Conservation (phyloP, 2,797 vertebrate species). For the Adelosebastes latens region DNA sequence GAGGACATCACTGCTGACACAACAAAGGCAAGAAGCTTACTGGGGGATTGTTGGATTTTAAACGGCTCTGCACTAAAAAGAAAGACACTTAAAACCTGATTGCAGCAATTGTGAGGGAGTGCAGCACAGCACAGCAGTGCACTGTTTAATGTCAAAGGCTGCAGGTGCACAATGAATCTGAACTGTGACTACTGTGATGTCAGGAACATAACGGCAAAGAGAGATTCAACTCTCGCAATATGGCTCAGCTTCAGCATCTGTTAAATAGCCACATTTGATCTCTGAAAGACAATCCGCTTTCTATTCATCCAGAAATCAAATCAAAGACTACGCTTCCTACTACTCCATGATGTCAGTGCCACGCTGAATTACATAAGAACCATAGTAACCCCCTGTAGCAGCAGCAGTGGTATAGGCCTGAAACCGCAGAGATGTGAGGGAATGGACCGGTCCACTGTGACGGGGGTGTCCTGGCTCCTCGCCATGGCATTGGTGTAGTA, state of each 20-base stretch:
- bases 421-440: background rate
- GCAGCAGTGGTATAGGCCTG: slow-evolving; percentile 40
- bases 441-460: slow-evolving; percentile 36
- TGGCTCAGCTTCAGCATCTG: background rate
- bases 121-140: background rate
- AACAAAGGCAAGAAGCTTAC: slow-evolving; percentile 59
- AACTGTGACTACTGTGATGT: background rate
- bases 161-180: background rate
- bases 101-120: background rate
- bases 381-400: background rate
- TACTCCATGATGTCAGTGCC: slow-evolving; percentile 2
- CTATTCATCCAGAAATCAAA: slow-evolving; percentile 28
- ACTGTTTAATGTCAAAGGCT: background rate
- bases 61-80: slow-evolving; percentile 39
- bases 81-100: slow-evolving; percentile 29
- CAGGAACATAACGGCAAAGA: background rate
- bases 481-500: slow-evolving; percentile 31
- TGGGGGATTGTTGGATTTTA: slow-evolving; percentile 47
- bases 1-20: slow-evolving; percentile 54
- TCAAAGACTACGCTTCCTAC: background rate
- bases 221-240: background rate
- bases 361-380: slow-evolving; percentile 34
- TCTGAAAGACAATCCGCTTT: background rate
- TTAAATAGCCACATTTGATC: slow-evolving; percentile 2
- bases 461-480: slow-evolving; percentile 12